phyloP scores from a whole-genome alignment of 1,140 invertebrate genomes.

The Plectrocnemia conspersa region DNA sequence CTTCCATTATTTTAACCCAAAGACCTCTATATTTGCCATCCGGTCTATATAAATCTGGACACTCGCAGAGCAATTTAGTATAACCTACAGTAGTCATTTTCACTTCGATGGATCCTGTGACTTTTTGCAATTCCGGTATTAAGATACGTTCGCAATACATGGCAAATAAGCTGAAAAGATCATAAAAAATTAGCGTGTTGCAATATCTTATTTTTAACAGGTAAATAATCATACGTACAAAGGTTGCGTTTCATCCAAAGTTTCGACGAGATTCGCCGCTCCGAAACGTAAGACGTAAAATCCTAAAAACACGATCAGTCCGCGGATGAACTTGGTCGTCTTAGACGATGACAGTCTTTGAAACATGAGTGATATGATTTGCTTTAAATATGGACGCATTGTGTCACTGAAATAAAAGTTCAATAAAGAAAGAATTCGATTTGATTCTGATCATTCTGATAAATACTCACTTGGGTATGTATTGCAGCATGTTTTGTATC shows the following conservation, averaged over 20 bases:
- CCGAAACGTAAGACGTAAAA: conserved; percentile 79
- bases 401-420: conserved; percentile 52
- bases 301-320: conserved; percentile 85
- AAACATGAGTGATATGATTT: conserved; percentile 88
- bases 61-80: conserved; percentile 78
- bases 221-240: conserved; percentile 55
- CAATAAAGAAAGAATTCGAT: neutral
- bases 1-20: conserved; percentile 63
- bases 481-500: conserved; percentile 76
- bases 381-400: conserved; percentile 74
- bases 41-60: conserved; percentile 54
- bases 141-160: conserved; percentile 90
- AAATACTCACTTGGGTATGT: conserved; percentile 58
- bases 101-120: conserved; percentile 73
- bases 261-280: conserved; percentile 63
- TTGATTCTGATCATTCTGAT: conserved; percentile 4
- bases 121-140: conserved; percentile 80
- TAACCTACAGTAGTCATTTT: conserved; percentile 89
- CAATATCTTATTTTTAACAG: conserved; percentile 6
- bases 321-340: conserved; percentile 89
- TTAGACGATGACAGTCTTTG: conserved; percentile 87
- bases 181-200: conserved; percentile 6
- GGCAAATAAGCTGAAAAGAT: conserved; percentile 76
- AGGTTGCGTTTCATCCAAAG: conserved; percentile 82
- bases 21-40: conserved; percentile 59